Evolutionary conservation across 2,888 invertebrate species (phyloP).

Genomic region (Orthosia incerta): DNA sequence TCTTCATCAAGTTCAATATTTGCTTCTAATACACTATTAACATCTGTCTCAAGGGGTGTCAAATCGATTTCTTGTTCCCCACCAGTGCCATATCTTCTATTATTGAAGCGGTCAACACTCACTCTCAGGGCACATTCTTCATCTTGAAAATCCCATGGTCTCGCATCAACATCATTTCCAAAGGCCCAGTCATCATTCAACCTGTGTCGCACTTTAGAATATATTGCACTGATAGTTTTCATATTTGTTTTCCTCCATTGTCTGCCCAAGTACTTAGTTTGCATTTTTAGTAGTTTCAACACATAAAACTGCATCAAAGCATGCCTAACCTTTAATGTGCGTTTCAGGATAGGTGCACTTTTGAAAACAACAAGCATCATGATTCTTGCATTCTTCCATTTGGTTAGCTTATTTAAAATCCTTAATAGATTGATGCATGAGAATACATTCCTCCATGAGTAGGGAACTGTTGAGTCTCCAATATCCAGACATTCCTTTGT

Average conservation of each 20-base stretch:
- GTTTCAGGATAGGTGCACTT: conserved; percentile 99
- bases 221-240: conserved; percentile 99
- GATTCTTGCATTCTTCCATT: conserved; percentile 99
- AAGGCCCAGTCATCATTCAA: conserved; percentile 99
- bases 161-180: conserved; percentile 99
- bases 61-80: conserved; percentile 91
- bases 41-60: conserved; percentile 94
- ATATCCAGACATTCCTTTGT: conserved; percentile 97
- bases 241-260: conserved; percentile 99
- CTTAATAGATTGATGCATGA: conserved; percentile 99
- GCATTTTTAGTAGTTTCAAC: conserved; percentile 99
- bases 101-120: conserved; percentile 98
- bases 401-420: conserved; percentile 99
- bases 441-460: conserved; percentile 99
- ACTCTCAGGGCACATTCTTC: conserved; percentile 98
- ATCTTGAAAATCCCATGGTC: conserved; percentile 99
- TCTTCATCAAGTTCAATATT: conserved; percentile 96
- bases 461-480: conserved; percentile 94
- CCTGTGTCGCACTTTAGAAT: conserved; percentile 98
- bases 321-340: conserved; percentile 98
- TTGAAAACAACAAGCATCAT: conserved; percentile 99
- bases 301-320: conserved; percentile 99
- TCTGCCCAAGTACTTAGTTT: conserved; percentile 99
- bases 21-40: conserved; percentile 95
- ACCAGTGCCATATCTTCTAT: conserved; percentile 95